Conservation (phyloP, 2,113 vertebrate genomes). For the Tetrao urogallus region DNA sequence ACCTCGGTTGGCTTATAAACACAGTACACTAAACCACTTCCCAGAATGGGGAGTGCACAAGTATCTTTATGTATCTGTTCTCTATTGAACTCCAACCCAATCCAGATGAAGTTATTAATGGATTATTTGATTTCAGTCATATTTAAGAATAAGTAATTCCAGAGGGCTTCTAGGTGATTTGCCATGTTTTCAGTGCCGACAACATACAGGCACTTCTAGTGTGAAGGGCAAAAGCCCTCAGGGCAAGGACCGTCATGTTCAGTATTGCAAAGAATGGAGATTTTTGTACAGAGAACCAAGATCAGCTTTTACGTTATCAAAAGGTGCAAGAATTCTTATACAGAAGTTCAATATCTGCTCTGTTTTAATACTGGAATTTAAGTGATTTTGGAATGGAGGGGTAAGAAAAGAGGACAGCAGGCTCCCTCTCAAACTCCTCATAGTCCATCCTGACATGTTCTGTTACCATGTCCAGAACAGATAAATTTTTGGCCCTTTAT, state of each 20-base stretch:
- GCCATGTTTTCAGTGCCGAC: constrained; percentile 8
- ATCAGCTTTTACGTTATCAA: not conserved
- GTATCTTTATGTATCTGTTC: constrained; percentile 23
- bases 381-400: not conserved
- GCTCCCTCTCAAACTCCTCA: not conserved
- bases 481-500: not conserved
- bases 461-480: not conserved
- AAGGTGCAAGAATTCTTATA: not conserved
- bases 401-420: not conserved
- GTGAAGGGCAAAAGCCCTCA: constrained; percentile 28
- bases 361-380: not conserved
- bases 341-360: not conserved
- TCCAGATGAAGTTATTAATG: constrained; percentile 56
- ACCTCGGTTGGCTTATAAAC: not conserved
- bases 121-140: not conserved
- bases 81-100: constrained; percentile 10
- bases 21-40: not conserved
- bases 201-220: not conserved
- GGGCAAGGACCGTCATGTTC: not conserved
- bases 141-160: constrained; percentile 49
- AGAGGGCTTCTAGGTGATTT: constrained; percentile 55
- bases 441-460: not conserved
- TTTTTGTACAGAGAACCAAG: constrained; percentile 17
- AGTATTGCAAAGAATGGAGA: constrained; percentile 15
- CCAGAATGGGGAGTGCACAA: not conserved